A percentile compares a stretch with the other conserved stretches of the same genome.
Evolutionary conservation across 2,113 vertebrate genomes (phyloP).

Genomic region (Archilochus colubris): DNA sequence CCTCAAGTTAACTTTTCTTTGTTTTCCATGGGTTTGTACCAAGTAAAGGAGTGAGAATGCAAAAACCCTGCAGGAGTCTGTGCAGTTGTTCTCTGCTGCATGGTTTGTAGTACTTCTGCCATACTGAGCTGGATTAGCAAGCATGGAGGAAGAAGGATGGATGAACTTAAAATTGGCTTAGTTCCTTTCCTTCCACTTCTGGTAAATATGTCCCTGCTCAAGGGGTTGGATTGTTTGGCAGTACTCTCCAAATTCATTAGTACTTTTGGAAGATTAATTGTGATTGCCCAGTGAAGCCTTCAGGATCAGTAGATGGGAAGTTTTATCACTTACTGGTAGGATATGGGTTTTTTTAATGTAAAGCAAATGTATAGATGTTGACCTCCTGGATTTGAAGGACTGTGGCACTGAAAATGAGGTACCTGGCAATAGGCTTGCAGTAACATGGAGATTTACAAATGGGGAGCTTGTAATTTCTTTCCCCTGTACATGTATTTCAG

Average conservation of each 20-base stretch:
- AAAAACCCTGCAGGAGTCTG: neutral
- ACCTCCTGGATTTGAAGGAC: neutral
- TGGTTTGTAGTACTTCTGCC: neutral
- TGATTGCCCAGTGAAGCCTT: neutral
- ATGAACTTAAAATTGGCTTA: neutral
- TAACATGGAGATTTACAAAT: neutral
- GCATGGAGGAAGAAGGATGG: neutral
- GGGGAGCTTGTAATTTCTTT: neutral
- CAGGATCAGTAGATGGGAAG: neutral
- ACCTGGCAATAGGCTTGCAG: neutral
- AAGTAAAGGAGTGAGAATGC: neutral
- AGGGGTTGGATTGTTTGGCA: neutral
- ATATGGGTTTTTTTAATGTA: neutral
- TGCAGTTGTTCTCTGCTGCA: fast-evolving
- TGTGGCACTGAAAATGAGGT: neutral
- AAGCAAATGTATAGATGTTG: neutral
- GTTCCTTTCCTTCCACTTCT: neutral
- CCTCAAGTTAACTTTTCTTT: neutral
- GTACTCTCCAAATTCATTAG: neutral
- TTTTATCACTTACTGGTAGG: neutral
- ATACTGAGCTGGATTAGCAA: neutral
- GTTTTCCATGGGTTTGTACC: neutral
- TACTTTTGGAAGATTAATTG: neutral
- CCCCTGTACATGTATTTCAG: neutral
- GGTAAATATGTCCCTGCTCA: neutral